Evolutionary conservation across 2,113 vertebrate species (phyloP), one percentile per base, ranked within the genome.

Genomic region (Microtus pennsylvanicus): DNA sequence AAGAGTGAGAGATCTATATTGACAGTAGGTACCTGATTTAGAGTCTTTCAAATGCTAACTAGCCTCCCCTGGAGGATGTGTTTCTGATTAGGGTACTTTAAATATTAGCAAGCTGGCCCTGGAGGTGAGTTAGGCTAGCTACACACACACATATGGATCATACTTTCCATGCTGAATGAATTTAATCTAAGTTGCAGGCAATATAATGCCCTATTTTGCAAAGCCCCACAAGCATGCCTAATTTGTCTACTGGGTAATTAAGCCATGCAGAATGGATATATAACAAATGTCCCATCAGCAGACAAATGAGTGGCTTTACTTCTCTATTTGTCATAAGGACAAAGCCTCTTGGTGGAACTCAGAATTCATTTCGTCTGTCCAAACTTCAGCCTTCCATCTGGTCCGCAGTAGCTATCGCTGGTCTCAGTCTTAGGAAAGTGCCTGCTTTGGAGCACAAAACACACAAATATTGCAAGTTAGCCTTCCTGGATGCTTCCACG

Each of bases 61-160:
- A 94, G 93, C 87, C 90, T 96, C 69, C 75, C 22, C 69, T 63
- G 67, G 72, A 90, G 87, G 88, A 38, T 86, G n/a, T 90, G 93
- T 95, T 96, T 96, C 81, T 94, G 96, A 96, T 95, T 93, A 96
- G 69, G 67, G 16, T 72, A 86, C 83, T 95, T 96, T 75, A 92
- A 93, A 90, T 92, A 94, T 96, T 93, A 97, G 90, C 72, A 93
- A 89, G 87, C 47, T 86, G 67, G 81, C 95, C 88, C 88, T 77
- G 67, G 88, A 95, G 88, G 58, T 94, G 67, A 87, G 72, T 92
- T 93, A 94, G 94, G 90, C n/a, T 81, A 93, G 93, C 92, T 88
- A 90, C 88, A 92, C 1, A 22, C 81, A 91, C 63, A 89, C 67
- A n/a, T 72, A 93, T 61, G 65, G 69, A 67, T 96, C 93, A 89